These are phyloP conservation scores for Standfussiana lucernea DNA, from an alignment of 2,888 invertebrate genomes.

Conservation along the genomic window DNA sequence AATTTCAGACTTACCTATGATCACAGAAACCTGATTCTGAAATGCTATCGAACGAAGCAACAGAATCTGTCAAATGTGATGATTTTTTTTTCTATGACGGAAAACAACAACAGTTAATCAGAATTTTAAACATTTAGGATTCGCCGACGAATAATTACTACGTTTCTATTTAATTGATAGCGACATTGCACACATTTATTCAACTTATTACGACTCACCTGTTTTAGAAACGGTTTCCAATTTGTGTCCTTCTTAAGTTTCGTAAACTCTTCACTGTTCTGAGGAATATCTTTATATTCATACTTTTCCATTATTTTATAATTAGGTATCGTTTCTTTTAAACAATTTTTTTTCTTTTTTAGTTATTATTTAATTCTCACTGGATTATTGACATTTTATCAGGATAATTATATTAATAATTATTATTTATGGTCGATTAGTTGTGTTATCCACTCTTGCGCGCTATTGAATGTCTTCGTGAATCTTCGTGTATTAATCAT, in stretches of 20 bases:
- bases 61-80: too few relatives aligned
- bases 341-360: not conserved
- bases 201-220: constrained; percentile 13
- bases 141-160: too few relatives aligned
- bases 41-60: too few relatives aligned
- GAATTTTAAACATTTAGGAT: too few relatives aligned
- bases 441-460: not conserved
- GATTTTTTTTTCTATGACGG: too few relatives aligned
- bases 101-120: too few relatives aligned
- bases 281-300: constrained; percentile 13
- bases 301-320: constrained; percentile 26
- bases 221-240: constrained; percentile 41
- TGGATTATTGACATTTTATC: not conserved
- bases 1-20: not conserved
- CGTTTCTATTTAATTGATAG: too few relatives aligned
- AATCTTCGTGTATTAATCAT: not conserved
- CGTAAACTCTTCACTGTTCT: constrained; percentile 15
- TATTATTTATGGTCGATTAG: not conserved
- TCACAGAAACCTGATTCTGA: too few relatives aligned
- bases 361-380: not conserved
- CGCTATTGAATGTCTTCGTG: not conserved
- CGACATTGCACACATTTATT: too few relatives aligned
- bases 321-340: not conserved
- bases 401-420: not conserved
- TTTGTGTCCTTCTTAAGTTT: not conserved